Base-by-base conservation (phyloP, 2,113 vertebrate species). In the Triplophysa tibetana region DNA sequence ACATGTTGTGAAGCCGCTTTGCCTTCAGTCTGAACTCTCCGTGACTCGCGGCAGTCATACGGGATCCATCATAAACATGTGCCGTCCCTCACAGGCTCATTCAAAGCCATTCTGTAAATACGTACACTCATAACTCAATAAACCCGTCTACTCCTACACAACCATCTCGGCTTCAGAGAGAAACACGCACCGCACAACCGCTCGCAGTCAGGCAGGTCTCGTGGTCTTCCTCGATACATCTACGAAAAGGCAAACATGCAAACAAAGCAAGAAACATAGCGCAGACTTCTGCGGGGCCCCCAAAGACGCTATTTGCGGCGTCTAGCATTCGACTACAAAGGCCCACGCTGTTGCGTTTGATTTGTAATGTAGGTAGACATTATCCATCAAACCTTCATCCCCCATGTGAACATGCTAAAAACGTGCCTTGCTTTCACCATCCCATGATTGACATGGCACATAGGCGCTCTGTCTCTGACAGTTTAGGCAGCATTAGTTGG, bases 61-160 rank as follows among this genome's bases (percentile, higher is more conserved):
- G 88, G 89, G 88, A 90, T 89, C 86, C 86, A 87, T 89, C 87
- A 86, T 82, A 87, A 90, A 90, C 91, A 90, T 89, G 90, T 89
- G 89, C 87, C 88, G 84, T 81, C 85, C 75, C 75, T 43, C 64
- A 56, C 70, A 19, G 64, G 21, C 64, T 12, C 81, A 60, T 60
- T 61, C 68, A 81, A 79, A 74, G 52, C 63, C 68, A 48, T 73
- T 58, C 75, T 75, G 70, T 67, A 69, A 52, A 75, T 68, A 75
- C 33, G 24, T 43, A 60, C 63, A 4, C 60, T 24, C 45, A 43
- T 21, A 45, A 65, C 63, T 48, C 33, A 68, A 45, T 66, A 63
- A 23, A 33, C 43, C 45, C 60, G 41, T 23, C 26, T 52, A 33
- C 62, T 63, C 26, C 56, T 43, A 24, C 12, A 54, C 12, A 11